Conservation (phyloP, 2,888 invertebrate species). For the Ypsolopha scabrella region DNA sequence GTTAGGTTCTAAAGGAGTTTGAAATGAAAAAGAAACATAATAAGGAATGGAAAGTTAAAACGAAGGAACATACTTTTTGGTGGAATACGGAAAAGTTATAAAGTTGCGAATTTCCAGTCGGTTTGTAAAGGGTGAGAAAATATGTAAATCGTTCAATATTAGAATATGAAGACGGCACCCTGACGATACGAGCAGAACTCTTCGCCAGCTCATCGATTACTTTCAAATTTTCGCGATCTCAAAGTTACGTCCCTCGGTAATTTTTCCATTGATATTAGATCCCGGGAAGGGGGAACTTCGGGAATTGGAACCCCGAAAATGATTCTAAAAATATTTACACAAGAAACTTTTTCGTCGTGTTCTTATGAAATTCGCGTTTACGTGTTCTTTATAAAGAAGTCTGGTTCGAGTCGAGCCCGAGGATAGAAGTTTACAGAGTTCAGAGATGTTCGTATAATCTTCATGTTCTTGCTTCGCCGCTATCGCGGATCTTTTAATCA, state of each 20-base stretch:
- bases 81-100: not conserved
- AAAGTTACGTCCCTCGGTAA: conserved; percentile 16
- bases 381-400: too few relatives aligned
- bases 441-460: too few relatives aligned
- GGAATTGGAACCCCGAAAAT: not conserved
- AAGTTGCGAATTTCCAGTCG: not conserved
- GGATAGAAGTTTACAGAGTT: too few relatives aligned
- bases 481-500: too few relatives aligned
- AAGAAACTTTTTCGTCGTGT: not conserved
- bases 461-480: too few relatives aligned
- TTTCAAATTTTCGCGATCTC: not conserved
- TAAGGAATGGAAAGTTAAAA: too few relatives aligned
- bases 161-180: not conserved
- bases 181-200: not conserved
- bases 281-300: not conserved
- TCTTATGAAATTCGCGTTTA: not conserved
- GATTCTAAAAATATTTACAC: not conserved
- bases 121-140: not conserved
- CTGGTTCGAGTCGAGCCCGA: too few relatives aligned
- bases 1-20: not conserved
- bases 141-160: not conserved
- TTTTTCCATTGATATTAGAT: conserved; percentile 14
- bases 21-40: too few relatives aligned
- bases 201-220: not conserved
- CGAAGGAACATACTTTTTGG: too few relatives aligned